Base-by-base conservation (phyloP, 2,113 vertebrate genomes). In the Malurus alboscapulatus region DNA sequence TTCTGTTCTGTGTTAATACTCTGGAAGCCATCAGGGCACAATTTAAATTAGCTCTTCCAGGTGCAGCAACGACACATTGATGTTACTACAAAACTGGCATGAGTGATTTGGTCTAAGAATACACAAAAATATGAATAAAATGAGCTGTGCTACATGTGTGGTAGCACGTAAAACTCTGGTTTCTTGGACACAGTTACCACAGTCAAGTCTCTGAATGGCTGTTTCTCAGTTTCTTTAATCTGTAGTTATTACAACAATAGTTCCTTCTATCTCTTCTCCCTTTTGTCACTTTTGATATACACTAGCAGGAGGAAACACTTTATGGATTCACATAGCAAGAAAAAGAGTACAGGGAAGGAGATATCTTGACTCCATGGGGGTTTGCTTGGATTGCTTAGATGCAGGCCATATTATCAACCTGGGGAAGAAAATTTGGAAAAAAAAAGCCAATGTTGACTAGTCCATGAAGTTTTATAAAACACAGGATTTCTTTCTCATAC, bases 281-380 rank as follows among this genome's bases (percentile, higher is more conserved):
- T 26, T 15, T 61, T 36, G 36, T 61, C n/a, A 72, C 6, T 61
- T 51, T 53, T 48, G 5, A 71, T 19, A 12, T 14, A 71, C 26
- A 59, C 26, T 62, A 71, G 16, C 16, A 86, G 51, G 76, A 79
- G 20, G 62, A 9, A 25, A 45, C n/a, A 29, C 4, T 20, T 53
- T 34, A 24, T 9, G 6, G 21, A 53, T 82, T 78, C 76, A 13
- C 17, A 24, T 21, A 63, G 3, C 13, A 74, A 66, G 14, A 12
- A 42, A 13, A 50, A 45, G 1, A 0, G 3, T 36, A 25, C 21
- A 72, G 36, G 24, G 45, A 51, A 67, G 3, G 5, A 69, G 6
- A 11, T 45, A 18, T 22, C 50, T 48, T 61, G 22, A 32, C 26
- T 63, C 18, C 6, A 21, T 5, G 48, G 12, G 12, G 2, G 11